Base-by-base conservation (phyloP, 2,113 vertebrate genomes). In the Camelus dromedarius region DNA sequence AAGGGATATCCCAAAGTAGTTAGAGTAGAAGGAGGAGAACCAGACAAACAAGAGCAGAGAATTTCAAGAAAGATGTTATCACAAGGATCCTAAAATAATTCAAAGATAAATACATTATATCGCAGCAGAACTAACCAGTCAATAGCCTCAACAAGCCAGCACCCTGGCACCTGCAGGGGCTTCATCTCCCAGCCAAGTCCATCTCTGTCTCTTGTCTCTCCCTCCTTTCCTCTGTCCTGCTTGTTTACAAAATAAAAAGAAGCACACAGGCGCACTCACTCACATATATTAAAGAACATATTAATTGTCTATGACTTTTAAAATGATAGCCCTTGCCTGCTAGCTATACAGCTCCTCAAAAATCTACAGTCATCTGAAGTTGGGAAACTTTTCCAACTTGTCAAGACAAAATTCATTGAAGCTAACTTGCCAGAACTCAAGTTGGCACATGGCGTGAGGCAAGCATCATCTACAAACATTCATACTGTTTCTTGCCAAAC, bases 311-410 rank as follows among this genome's bases (percentile, higher is more conserved):
- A 79, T n/a, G 79, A 69, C 70, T 50, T 84, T 70, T 42, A 79
- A 89, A 96, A 85, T 64, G 60, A 35, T 46, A 91, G 54, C 28
- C 48, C 42, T 95, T 77, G 70, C 70, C 84, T 84, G 76, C 28
- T 88, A 85, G 54, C 66, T 96, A 54, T 58, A 96, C 73, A 84
- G 62, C 87, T 95, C 73, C 79, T 90, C 35, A 73, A 76, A 84
- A 67, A 86, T 2, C 84, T 76, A 35, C 0, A 84, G 77, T 22
- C 89, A 58, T 69, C 38, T 85, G n/a, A 97, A 90, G 70, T 72
- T 56, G 76, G 70, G 80, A 86, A 89, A 76, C 46, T 52, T 93
- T 79, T 94, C 87, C 87, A 97, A 88, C 62, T 82, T 92, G 3
- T 48, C 92, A 52, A 5, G 5, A 93, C 70, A 92, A 67, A 97